These are phyloP conservation scores for Cynaeus angustus DNA, from an alignment of 2,888 invertebrate genomes.

Conservation along the genomic window DNA sequence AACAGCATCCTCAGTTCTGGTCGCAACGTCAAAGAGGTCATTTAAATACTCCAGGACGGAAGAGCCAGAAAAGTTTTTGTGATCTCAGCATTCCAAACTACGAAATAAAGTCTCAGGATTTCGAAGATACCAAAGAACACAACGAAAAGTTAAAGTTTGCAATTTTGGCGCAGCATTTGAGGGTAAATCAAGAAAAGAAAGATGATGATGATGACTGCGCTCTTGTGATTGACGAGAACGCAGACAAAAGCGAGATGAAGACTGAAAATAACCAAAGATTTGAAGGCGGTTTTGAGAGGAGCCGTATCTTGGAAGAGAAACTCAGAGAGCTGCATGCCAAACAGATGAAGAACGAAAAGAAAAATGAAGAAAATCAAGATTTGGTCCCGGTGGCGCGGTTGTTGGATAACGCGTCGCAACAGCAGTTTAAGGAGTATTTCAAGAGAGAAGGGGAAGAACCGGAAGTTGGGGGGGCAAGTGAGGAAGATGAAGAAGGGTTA, in stretches of 20 bases:
- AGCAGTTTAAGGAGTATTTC: slow-evolving; percentile 80
- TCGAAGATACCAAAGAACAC: slow-evolving; percentile 62
- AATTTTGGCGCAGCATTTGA: slow-evolving; percentile 85
- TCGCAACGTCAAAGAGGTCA: slow-evolving; percentile 83
- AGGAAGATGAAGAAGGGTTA: slow-evolving; percentile 86
- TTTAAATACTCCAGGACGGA: slow-evolving; percentile 73
- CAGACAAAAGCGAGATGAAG: slow-evolving; percentile 64
- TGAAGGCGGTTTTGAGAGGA: slow-evolving; percentile 55
- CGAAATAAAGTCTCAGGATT: slow-evolving; percentile 64
- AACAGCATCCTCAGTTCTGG: slow-evolving; percentile 94
- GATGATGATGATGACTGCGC: slow-evolving; percentile 80
- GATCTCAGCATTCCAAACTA: slow-evolving; percentile 66
- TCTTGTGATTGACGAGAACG: slow-evolving; percentile 80
- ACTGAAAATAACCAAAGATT: slow-evolving; percentile 57
- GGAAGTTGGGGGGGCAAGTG: slow-evolving; percentile 70
- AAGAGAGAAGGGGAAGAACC: slow-evolving; percentile 73
- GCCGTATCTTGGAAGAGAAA: slow-evolving; percentile 62
- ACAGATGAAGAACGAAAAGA: slow-evolving; percentile 56
- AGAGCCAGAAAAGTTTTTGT: slow-evolving; percentile 67
- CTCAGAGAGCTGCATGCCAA: slow-evolving; percentile 55
- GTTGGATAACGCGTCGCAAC: slow-evolving; percentile 82
- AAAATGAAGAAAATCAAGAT: slow-evolving; percentile 76
- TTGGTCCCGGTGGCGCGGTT: slow-evolving; percentile 86
- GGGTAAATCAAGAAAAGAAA: slow-evolving; percentile 67
- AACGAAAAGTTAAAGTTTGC: slow-evolving; percentile 84